Base-by-base conservation (phyloP, 2,888 invertebrate genomes). In the Anarsia innoxiella region DNA sequence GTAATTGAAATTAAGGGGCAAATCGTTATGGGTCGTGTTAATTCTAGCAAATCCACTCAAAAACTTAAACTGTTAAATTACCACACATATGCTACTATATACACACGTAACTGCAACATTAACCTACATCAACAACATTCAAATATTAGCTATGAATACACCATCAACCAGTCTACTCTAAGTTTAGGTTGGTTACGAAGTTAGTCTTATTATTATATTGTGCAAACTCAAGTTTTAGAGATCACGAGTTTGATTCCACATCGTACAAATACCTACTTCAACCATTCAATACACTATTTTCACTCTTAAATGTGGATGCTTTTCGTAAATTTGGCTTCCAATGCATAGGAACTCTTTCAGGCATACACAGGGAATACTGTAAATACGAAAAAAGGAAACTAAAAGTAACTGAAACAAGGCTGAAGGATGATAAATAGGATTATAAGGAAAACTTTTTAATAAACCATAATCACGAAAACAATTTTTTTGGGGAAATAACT, bases 251-350 rank as follows among this genome's bases (percentile, higher is more conserved):
- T 43, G 46, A 49, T 50, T 56, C 59, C 66, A 71, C 63, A 61
- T 52, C 61, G n/a, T n/a, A n/a, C n/a, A 59, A 45, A 44, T 77
- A 83, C 82, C 78, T 79, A 80, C 79, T 56, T 84, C 75, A 85
- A 82, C 84, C 84, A 80, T 84, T 83, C 73, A 83, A 77, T 66
- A 85, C 82, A 78, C 85, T 84, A 85, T 84, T 85, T 82, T 84
- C 84, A 75, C 85, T 85, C 72, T 83, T 85, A 82, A 83, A 83
- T 63, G 82, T 83, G 70, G 84, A 82, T 75, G 84, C 79, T 80
- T 84, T 85, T 72, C 72, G 75, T 73, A 86, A 82, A 76, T 84
- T 84, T 69, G 86, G 84, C 70, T 83, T 82, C 84, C 86, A 85
- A 77, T 83, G 76, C 79, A 85, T 84, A 62, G 83, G 78, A 62